Percentiles rank a stretch among this genome's conserved stretches.
These are phyloP conservation scores for Deilephila elpenor DNA, from an alignment of 2,888 invertebrate species.

Conservation along the genomic window DNA sequence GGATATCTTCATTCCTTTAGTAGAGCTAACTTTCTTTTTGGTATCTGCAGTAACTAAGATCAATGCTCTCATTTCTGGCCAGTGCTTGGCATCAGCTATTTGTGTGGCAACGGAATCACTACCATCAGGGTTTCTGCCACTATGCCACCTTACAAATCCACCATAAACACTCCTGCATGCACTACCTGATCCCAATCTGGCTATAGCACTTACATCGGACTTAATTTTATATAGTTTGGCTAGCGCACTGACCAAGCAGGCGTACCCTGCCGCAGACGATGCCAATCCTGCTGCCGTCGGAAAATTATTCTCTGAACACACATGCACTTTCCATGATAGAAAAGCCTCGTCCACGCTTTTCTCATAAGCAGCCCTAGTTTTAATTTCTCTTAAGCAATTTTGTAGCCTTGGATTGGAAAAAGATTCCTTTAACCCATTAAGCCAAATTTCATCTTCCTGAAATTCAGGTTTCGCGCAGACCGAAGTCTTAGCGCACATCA, in stretches of 20 bases:
- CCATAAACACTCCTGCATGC: conserved; percentile 97
- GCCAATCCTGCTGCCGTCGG: conserved; percentile 99
- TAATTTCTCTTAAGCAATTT: conserved; percentile 87
- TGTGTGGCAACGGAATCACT: conserved; percentile 91
- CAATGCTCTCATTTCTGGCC: conserved; percentile 95
- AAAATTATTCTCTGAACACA: conserved; percentile 97
- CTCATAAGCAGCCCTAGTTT: conserved; percentile 68
- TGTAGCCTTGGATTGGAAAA: conserved; percentile 89
- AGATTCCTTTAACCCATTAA: conserved; percentile 93
- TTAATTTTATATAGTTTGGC: conserved; percentile 90
- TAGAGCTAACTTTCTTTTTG: conserved; percentile 94
- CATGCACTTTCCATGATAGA: conserved; percentile 89
- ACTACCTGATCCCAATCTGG: conserved; percentile 96
- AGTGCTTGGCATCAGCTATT: conserved; percentile 90
- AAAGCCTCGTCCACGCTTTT: conserved; percentile 70
- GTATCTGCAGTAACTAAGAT: conserved; percentile 94
- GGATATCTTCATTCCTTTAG: conserved; percentile 93
- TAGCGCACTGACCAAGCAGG: conserved; percentile 93
- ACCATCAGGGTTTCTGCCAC: conserved; percentile 87
- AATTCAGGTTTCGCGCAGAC: conserved; percentile 90
- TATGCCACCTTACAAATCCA: conserved; percentile 97
- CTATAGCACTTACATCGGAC: conserved; percentile 90
- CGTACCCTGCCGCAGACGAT: conserved; percentile 99
- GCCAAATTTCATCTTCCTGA: conserved; percentile 92
- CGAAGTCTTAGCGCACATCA: conserved; percentile 96